Conservation (phyloP, 2,113 vertebrate genomes). For the Calidris pygmaea region DNA sequence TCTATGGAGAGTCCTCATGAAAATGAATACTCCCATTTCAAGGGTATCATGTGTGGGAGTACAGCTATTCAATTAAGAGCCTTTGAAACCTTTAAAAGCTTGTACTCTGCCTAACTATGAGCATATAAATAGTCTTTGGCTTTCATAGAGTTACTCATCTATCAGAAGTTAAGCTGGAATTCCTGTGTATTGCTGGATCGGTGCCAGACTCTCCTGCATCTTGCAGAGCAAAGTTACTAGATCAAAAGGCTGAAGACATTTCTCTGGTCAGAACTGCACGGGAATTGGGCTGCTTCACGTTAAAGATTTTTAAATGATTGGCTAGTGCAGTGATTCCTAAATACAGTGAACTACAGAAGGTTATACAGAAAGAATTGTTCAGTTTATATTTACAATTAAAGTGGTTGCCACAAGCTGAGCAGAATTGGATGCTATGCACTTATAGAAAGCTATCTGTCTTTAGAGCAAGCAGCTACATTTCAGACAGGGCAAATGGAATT, state of each 20-base stretch:
- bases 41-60: background rate
- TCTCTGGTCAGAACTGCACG: background rate
- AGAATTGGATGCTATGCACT: background rate
- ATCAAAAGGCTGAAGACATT: background rate
- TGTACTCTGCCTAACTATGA: background rate
- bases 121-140: background rate
- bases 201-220: background rate
- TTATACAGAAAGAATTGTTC: background rate
- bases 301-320: background rate
- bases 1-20: background rate
- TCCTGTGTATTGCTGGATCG: background rate
- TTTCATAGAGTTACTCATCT: background rate
- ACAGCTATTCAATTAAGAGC: constrained; percentile 21
- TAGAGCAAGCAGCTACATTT: background rate
- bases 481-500: background rate
- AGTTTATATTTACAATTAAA: background rate
- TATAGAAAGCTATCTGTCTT: background rate
- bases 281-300: background rate
- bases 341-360: background rate
- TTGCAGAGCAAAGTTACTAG: background rate
- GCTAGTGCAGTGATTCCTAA: background rate
- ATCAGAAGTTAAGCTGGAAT: background rate
- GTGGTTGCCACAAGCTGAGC: background rate
- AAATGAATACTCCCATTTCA: constrained; percentile 11
- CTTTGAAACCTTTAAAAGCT: constrained; percentile 24